These are phyloP conservation scores for Erpetoichthys calabaricus DNA, from an alignment of 2,797 vertebrate genomes.

Conservation along the genomic window DNA sequence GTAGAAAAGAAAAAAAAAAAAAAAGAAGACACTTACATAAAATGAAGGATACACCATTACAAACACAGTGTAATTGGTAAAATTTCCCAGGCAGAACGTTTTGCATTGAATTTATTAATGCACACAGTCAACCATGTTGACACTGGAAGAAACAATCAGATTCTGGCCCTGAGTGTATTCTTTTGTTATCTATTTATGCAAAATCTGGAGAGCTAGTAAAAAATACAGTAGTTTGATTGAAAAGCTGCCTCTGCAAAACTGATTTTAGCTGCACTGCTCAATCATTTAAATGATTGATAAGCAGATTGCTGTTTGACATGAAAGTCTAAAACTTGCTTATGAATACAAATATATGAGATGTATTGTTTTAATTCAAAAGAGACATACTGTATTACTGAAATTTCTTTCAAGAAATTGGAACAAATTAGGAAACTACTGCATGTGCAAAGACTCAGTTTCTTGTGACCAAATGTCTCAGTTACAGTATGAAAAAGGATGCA, in stretches of 20 bases:
- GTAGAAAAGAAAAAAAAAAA: no score
- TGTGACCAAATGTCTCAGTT: no score
- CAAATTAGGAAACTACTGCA: no score
- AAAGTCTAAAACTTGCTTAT: constrained; percentile 24
- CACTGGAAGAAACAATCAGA: not conserved
- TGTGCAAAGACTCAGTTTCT: no score
- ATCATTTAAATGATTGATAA: constrained; percentile 26
- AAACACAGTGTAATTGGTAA: not conserved
- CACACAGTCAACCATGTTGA: not conserved
- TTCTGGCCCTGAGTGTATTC: not conserved
- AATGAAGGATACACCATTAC: constrained; percentile 1
- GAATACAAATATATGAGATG: not conserved
- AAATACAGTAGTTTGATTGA: constrained; percentile 2
- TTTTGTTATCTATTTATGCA: constrained; percentile 8
- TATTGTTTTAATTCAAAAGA: no score
- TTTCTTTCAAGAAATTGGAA: no score
- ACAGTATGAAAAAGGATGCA: no score
- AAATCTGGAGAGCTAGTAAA: not conserved
- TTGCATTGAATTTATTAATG: constrained; percentile 1
- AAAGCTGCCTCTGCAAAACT: not conserved
- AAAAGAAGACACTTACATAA: not conserved
- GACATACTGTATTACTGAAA: no score
- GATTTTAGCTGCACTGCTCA: not conserved
- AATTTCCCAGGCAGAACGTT: not conserved
- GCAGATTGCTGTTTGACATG: constrained; percentile 31